phyloP scores from a whole-genome alignment of 2,888 invertebrate species.

The Phaedon cochleariae region DNA sequence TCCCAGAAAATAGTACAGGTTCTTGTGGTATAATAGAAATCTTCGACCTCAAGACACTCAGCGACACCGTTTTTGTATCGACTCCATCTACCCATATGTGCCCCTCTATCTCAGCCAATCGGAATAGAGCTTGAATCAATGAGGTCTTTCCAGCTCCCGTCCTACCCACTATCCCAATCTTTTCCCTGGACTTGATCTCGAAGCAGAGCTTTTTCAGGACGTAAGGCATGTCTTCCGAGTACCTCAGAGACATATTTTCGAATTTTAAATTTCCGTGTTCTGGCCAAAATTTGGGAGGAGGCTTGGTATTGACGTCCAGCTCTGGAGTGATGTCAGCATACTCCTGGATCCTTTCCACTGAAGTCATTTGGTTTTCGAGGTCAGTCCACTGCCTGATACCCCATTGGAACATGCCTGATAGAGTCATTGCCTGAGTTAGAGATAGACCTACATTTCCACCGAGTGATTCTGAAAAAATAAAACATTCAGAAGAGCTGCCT shows the following conservation, averaged over 20 bases:
- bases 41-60: slow-evolving; percentile 71
- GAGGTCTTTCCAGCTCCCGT: slow-evolving; percentile 87
- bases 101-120: slow-evolving; percentile 80
- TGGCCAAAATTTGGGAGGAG: slow-evolving; percentile 77
- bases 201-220: slow-evolving; percentile 78
- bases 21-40: slow-evolving; percentile 88
- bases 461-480: slow-evolving; percentile 49
- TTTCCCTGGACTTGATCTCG: slow-evolving; percentile 72
- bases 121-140: slow-evolving; percentile 79
- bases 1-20: slow-evolving; percentile 85
- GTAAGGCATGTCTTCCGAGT: slow-evolving; percentile 73
- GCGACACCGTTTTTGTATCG: slow-evolving; percentile 73
- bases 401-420: slow-evolving; percentile 78
- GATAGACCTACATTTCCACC: slow-evolving; percentile 60
- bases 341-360: slow-evolving; percentile 87
- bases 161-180: slow-evolving; percentile 81
- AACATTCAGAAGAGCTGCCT: neutral
- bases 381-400: slow-evolving; percentile 72
- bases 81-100: slow-evolving; percentile 81
- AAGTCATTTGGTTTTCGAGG: slow-evolving; percentile 81
- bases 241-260: slow-evolving; percentile 73
- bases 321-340: slow-evolving; percentile 77
- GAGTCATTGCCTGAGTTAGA: slow-evolving; percentile 57
- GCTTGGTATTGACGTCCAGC: slow-evolving; percentile 34
- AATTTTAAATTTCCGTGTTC: slow-evolving; percentile 74